Evolutionary conservation across 2,113 vertebrate genomes (phyloP).

Genomic region (Erpornis zantholeuca): DNA sequence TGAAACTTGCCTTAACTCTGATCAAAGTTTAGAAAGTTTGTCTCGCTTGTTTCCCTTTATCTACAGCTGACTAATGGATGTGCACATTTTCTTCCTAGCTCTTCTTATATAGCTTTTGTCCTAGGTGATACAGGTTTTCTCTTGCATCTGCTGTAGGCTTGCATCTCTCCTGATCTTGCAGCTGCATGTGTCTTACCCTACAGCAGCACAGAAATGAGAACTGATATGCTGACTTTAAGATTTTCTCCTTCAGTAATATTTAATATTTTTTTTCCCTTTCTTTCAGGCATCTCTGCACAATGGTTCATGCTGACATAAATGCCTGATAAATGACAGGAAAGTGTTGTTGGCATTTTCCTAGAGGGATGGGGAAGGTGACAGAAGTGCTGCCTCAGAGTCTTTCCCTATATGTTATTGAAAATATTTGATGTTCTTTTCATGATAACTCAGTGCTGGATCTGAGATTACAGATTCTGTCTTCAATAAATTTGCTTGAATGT

Average conservation of each 20-base stretch:
- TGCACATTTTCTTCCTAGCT: background rate
- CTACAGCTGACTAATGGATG: background rate
- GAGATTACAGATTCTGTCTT: background rate
- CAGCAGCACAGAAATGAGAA: background rate
- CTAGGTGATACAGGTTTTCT: rapidly evolving
- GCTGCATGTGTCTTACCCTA: background rate
- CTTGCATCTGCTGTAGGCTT: background rate
- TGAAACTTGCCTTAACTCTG: background rate
- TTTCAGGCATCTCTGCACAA: background rate
- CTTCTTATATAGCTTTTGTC: background rate
- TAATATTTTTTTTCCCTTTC: background rate
- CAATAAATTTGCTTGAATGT: background rate
- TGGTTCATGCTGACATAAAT: background rate
- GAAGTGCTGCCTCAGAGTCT: background rate
- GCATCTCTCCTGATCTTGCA: background rate
- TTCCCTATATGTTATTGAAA: background rate
- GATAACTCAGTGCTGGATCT: background rate
- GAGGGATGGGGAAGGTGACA: background rate
- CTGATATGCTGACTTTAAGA: background rate
- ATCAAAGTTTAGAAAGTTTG: background rate
- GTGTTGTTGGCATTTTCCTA: background rate
- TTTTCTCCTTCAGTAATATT: background rate
- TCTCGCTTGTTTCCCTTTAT: background rate
- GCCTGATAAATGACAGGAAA: background rate
- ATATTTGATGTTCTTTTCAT: background rate